Base-by-base conservation (phyloP, 2,888 invertebrate species). In the Cartodere bifasciata region DNA sequence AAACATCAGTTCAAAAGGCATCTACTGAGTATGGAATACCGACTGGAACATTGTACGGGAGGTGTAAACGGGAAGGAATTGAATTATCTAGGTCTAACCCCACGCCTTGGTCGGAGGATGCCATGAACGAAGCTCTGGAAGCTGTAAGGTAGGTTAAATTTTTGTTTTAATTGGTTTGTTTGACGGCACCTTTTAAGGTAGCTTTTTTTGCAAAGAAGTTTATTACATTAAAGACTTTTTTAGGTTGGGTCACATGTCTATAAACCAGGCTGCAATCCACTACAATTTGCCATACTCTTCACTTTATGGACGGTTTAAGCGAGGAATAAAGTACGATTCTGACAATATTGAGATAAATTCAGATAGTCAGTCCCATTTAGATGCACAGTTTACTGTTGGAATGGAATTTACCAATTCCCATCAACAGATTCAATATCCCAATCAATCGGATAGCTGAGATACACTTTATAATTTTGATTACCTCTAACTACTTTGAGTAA, bases 61-160 rank as follows among this genome's bases (percentile, higher is more conserved):
- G 87, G 45, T 88, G 88, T 58, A 87, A 88, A 52, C 67, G 86
- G 28, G 88, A 88, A 57, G 87, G 88, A 27, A 88, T 88, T 45
- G 88, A 87, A 58, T 62, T 88, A 43, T 85, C 85, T 4, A 73
- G 87, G 44, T 83, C 84, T 32, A 85, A 84, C 64, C 85, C 86
- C n/a, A 85, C 87, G 24, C 87, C 87, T 6, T 88, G 88, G 88
- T 84, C 86, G n/a, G 87, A 87, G 55, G 85, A 83, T 53, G 86
- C 86, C 15, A 87, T 88, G 87, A 81, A 80, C 13, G 86, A 87
- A 58, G 88, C 88, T 13, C 65, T 88, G 24, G 86, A 87, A 57
- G 84, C 87, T 41, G 87, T 88, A 42, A 77, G 84, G 83, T 84
- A 57, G 44, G 52, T 47, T 28, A 35, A 6, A 20, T n/a, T n/a